Percentiles rank a stretch among this genome's conserved stretches.
Evolutionary conservation across 2,888 invertebrate species (phyloP).

Genomic region (Ormyrus thymus): DNA sequence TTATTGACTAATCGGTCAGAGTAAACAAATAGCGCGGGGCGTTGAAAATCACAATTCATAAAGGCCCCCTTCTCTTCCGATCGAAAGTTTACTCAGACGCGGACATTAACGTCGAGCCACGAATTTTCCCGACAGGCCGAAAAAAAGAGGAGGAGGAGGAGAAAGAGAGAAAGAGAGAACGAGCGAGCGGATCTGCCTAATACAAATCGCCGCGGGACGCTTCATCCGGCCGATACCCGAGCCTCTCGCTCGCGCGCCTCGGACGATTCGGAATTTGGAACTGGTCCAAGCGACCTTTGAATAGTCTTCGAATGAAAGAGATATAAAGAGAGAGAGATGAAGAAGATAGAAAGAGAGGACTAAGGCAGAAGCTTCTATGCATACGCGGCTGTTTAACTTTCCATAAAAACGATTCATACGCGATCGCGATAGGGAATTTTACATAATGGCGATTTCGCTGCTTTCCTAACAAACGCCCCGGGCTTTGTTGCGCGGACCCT

Average conservation of each 20-base stretch:
- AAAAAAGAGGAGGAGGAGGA: background rate
- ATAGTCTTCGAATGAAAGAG: constrained; percentile 60
- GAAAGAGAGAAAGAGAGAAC: constrained; percentile 6
- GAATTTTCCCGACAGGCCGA: constrained; percentile 64
- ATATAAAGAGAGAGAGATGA: constrained; percentile 47
- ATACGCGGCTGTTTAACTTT: constrained; percentile 23
- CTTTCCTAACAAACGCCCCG: constrained; percentile 22
- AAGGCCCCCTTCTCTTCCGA: constrained; percentile 17
- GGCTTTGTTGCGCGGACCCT: constrained; percentile 8
- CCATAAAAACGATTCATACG: constrained; percentile 38
- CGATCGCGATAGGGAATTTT: constrained; percentile 41
- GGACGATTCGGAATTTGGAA: constrained; percentile 71
- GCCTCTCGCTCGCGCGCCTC: constrained; percentile 56
- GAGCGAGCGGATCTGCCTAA: constrained; percentile 54
- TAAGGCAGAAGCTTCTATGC: constrained; percentile 16
- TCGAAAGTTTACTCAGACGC: constrained; percentile 71
- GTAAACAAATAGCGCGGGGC: constrained; percentile 25
- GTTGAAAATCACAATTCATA: constrained; percentile 4
- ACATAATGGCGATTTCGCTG: constrained; percentile 33
- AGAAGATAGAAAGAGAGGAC: constrained; percentile 14
- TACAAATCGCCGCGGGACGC: constrained; percentile 62
- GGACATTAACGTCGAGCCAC: constrained; percentile 70
- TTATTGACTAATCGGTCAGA: constrained; percentile 11
- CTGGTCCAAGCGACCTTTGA: constrained; percentile 72
- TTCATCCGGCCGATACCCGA: constrained; percentile 48